Percentiles rank a stretch among this genome's conserved stretches.
These are phyloP conservation scores for Sarcophaga variegata DNA, from an alignment of 2,888 invertebrate genomes.

Conservation along the genomic window DNA sequence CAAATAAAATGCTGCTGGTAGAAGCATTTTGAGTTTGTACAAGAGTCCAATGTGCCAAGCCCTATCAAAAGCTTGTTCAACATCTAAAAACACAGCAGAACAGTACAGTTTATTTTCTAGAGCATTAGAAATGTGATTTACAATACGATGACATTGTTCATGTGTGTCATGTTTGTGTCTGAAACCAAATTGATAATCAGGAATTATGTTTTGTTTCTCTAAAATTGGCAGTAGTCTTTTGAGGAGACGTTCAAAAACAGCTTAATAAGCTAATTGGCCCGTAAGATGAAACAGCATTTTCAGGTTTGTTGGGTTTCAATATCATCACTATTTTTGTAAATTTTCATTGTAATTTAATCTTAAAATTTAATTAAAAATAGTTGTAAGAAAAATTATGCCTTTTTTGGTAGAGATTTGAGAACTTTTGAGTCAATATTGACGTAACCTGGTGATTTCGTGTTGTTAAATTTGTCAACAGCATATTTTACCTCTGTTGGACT, in stretches of 20 bases:
- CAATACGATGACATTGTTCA: too few relatives aligned
- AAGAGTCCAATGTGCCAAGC: too few relatives aligned
- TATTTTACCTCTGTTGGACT: background rate
- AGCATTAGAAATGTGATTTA: too few relatives aligned
- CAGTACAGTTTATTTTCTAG: too few relatives aligned
- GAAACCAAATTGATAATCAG: too few relatives aligned
- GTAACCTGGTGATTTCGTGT: slow-evolving; percentile 3
- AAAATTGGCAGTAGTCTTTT: too few relatives aligned
- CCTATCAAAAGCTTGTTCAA: too few relatives aligned
- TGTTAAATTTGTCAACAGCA: slow-evolving; percentile 8
- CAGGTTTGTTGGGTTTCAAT: slow-evolving; percentile 8
- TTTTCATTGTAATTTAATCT: slow-evolving; percentile 14
- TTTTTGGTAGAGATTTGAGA: background rate
- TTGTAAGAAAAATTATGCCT: background rate
- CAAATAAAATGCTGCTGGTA: background rate
- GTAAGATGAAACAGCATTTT: background rate
- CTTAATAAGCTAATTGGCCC: background rate
- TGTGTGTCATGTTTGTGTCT: too few relatives aligned
- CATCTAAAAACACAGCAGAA: too few relatives aligned
- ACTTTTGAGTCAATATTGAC: slow-evolving; percentile 3
- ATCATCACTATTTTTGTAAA: slow-evolving; percentile 19
- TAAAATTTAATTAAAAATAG: background rate
- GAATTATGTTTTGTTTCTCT: too few relatives aligned
- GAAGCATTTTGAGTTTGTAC: background rate
- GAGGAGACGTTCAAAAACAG: too few relatives aligned